Evolutionary conservation across 2,797 vertebrate genomes (phyloP).

Genomic region (Distichodus sexfasciatus): DNA sequence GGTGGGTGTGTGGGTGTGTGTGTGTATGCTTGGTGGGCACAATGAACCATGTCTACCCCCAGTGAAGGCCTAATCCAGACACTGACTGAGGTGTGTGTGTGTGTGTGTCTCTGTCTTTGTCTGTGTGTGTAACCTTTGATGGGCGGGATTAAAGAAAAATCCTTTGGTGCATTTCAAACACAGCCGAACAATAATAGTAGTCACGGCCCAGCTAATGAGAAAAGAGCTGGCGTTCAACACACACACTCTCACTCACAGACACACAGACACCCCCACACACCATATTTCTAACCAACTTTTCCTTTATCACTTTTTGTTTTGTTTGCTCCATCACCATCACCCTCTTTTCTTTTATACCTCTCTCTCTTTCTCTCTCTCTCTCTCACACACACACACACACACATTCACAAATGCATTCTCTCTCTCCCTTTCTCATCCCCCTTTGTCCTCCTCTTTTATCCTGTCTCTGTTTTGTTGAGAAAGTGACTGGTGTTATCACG

Average conservation of each 20-base stretch:
- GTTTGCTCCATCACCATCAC: not conserved
- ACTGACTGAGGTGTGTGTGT: constrained; percentile 45
- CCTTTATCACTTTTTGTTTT: constrained; percentile 45
- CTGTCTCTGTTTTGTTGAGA: constrained; percentile 61
- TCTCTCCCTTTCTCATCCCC: constrained; percentile 30
- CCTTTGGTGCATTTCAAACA: constrained; percentile 92
- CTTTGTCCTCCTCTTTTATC: constrained; percentile 56
- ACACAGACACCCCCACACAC: constrained; percentile 4
- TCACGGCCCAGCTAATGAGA: constrained; percentile 89
- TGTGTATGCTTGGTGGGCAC: constrained; percentile 23
- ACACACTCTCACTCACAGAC: constrained; percentile 31
- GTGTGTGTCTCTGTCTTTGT: constrained; percentile 52
- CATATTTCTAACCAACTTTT: constrained; percentile 34
- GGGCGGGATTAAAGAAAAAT: constrained; percentile 89
- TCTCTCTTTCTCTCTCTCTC: constrained; percentile 31
- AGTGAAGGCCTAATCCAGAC: constrained; percentile 70
- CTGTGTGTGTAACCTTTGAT: constrained; percentile 85
- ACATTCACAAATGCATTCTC: no score
- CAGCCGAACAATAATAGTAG: constrained; percentile 86
- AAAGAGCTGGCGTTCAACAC: constrained; percentile 51
- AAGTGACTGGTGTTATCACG: constrained; percentile 66
- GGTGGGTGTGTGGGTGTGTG: constrained; percentile 20
- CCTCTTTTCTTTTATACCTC: not conserved
- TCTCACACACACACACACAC: no score
- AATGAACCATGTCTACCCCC: constrained; percentile 5